A percentile compares a stretch with the other conserved stretches of the same genome.
These are phyloP conservation scores for Prolemur simus DNA, from an alignment of 2,113 vertebrate genomes.

Conservation along the genomic window DNA sequence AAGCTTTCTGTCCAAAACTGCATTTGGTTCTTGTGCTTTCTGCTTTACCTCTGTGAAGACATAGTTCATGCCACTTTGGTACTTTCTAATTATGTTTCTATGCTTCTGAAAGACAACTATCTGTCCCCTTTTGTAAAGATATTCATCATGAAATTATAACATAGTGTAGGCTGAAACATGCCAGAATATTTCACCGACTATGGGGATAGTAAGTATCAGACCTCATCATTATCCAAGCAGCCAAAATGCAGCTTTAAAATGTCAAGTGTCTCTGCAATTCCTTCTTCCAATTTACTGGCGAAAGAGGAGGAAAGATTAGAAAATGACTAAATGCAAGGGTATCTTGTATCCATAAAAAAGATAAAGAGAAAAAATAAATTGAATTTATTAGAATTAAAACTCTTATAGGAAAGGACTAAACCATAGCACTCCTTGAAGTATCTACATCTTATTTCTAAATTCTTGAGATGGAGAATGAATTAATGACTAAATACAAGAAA, in stretches of 20 bases:
- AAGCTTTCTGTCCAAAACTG: neutral
- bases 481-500: neutral
- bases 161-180: neutral
- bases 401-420: neutral
- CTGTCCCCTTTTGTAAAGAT: neutral
- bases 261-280: neutral
- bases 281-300: neutral
- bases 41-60: neutral
- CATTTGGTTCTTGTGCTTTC: neutral
- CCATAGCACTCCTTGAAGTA: neutral
- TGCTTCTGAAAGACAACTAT: neutral
- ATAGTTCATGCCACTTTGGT: neutral
- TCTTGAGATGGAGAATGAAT: neutral
- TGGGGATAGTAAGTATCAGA: neutral
- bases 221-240: neutral
- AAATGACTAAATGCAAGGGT: neutral
- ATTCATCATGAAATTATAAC: neutral
- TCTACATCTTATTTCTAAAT: neutral
- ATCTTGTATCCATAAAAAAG: neutral
- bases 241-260: slow-evolving; percentile 8
- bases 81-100: neutral
- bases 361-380: neutral
- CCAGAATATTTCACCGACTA: neutral
- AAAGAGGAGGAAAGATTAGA: neutral
- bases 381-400: neutral